These are phyloP conservation scores for Halcyon smyrnensis DNA, from an alignment of 2,797 vertebrate species.

Conservation along the genomic window DNA sequence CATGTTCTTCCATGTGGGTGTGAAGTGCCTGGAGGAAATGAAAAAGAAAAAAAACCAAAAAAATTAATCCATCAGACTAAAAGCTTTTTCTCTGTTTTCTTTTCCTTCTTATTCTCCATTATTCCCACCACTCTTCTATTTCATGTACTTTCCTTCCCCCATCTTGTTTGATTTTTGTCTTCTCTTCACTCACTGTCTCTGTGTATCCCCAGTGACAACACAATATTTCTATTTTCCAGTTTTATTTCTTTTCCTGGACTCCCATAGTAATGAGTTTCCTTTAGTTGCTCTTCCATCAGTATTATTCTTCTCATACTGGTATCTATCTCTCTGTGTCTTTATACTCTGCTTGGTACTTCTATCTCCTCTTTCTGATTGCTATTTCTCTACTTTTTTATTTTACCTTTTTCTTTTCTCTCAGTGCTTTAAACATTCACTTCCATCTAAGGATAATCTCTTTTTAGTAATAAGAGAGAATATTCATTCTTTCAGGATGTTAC, in stretches of 20 bases:
- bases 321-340: background rate
- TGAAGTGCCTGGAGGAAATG: background rate
- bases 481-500: background rate
- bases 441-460: background rate
- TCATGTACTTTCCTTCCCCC: background rate
- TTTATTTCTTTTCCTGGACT: background rate
- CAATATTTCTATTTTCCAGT: background rate
- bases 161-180: background rate
- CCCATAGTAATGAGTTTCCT: background rate
- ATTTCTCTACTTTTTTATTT: background rate
- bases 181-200: background rate
- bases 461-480: background rate
- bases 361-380: background rate
- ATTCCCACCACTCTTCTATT: background rate
- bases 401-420: background rate
- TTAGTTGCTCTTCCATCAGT: background rate
- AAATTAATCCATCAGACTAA: background rate
- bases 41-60: background rate
- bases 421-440: background rate
- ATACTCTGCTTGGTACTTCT: background rate
- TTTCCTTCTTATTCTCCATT: background rate
- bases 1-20: background rate
- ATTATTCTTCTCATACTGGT: background rate
- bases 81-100: background rate
- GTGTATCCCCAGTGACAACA: background rate